phyloP scores from a whole-genome alignment of 2,113 vertebrate species.

The Rhinolophus sinicus region DNA sequence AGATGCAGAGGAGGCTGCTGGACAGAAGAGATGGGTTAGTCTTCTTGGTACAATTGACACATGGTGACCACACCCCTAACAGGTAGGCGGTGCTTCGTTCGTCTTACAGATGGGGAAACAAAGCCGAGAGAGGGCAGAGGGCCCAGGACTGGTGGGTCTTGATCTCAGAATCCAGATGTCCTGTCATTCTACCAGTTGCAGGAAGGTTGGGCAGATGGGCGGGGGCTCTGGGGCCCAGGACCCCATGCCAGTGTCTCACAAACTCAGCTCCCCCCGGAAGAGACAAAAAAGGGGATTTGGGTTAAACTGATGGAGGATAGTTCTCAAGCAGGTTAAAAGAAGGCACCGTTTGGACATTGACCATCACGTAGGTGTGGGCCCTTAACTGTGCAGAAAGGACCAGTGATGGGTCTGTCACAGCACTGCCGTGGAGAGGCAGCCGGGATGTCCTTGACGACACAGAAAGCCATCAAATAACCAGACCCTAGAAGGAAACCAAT shows the following conservation, averaged over 20 bases:
- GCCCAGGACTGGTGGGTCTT: too few relatives aligned
- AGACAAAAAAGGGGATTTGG: not conserved
- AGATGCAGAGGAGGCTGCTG: not conserved
- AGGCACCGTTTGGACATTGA: not conserved
- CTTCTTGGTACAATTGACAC: not conserved
- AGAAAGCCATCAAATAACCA: not conserved
- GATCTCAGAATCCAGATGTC: not conserved
- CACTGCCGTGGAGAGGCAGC: not conserved
- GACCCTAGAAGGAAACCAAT: not conserved
- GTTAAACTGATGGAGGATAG: not conserved
- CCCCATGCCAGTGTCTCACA: not conserved
- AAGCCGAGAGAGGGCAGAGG: not conserved
- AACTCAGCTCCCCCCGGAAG: not conserved
- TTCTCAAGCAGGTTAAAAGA: not conserved
- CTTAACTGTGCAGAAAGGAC: too few relatives aligned
- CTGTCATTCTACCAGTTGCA: too few relatives aligned
- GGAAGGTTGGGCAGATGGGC: not conserved
- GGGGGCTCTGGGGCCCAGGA: not conserved
- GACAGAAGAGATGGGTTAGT: too few relatives aligned
- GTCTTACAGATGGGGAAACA: not conserved
- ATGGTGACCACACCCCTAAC: too few relatives aligned
- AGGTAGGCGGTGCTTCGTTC: too few relatives aligned
- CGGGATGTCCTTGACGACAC: not conserved
- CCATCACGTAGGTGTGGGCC: too few relatives aligned
- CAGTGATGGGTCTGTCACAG: not conserved